Conservation (phyloP, 2,888 invertebrate species). For the Drosophila melanosoma region DNA sequence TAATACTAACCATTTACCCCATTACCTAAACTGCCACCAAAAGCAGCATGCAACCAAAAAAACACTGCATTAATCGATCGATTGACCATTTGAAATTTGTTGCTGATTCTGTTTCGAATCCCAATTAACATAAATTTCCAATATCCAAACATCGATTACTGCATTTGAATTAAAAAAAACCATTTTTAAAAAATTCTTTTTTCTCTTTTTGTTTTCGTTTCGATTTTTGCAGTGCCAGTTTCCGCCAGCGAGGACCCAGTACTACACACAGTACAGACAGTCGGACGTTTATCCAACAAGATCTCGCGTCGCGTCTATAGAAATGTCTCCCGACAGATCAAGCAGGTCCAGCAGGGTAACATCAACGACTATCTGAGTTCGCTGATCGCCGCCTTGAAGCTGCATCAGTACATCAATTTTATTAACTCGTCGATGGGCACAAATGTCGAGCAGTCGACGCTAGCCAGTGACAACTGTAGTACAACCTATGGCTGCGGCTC, state of each 20-base stretch:
- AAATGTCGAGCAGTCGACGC: slow-evolving; percentile 81
- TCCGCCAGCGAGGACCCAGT: slow-evolving; percentile 88
- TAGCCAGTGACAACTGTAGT: slow-evolving; percentile 58
- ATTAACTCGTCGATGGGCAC: slow-evolving; percentile 85
- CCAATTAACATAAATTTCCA: not conserved
- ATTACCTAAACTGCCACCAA: not conserved
- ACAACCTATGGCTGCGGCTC: slow-evolving; percentile 48
- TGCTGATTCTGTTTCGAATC: not conserved
- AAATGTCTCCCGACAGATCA: slow-evolving; percentile 88
- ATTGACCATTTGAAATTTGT: not conserved
- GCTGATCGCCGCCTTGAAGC: slow-evolving; percentile 85
- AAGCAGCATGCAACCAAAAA: not conserved
- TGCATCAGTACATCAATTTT: slow-evolving; percentile 85
- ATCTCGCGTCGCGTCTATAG: slow-evolving; percentile 90
- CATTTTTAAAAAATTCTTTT: not conserved
- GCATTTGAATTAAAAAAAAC: not conserved
- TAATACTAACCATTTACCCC: not conserved
- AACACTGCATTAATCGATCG: not conserved
- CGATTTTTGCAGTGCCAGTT: slow-evolving; percentile 86
- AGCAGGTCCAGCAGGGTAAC: slow-evolving; percentile 85
- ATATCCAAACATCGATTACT: not conserved
- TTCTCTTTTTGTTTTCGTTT: not conserved
- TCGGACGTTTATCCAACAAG: slow-evolving; percentile 90
- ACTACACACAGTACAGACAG: slow-evolving; percentile 90
- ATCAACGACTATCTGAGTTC: slow-evolving; percentile 86